A percentile compares a stretch with the other conserved stretches of the same genome.
Evolutionary conservation across 1,140 invertebrate species (phyloP).

Genomic region (Achroia grisella): DNA sequence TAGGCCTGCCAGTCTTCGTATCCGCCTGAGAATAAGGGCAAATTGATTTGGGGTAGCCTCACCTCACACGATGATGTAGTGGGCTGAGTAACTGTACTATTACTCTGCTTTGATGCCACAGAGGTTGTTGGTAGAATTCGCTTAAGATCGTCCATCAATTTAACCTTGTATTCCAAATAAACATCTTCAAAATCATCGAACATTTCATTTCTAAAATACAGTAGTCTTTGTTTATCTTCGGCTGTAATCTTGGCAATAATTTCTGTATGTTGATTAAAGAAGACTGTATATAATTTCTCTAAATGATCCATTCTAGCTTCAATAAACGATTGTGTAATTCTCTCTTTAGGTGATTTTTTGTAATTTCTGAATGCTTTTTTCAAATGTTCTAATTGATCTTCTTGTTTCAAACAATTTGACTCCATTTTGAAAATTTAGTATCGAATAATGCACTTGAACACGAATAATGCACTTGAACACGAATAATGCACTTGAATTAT

Average conservation of each 20-base stretch:
- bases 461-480: no score
- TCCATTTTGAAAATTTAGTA: no score
- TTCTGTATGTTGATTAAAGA: conserved; percentile 8
- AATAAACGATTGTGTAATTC: conserved; percentile 9
- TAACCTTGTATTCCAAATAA: conserved; percentile 13
- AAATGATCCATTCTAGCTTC: conserved; percentile 14
- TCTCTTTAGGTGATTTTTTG: conserved; percentile 13
- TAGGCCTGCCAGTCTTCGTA: conserved; percentile 32
- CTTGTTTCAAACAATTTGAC: no score
- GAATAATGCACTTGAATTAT: no score
- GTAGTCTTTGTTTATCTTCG: no score
- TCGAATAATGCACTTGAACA: no score
- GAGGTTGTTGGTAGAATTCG: background rate
- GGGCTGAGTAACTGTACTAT: background rate
- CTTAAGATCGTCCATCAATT: conserved; percentile 5
- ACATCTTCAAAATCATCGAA: conserved; percentile 14
- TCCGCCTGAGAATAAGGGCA: conserved; percentile 19
- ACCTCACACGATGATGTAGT: no score
- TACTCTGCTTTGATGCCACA: no score
- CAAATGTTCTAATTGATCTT: no score
- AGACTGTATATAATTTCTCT: conserved; percentile 13
- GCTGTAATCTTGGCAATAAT: no score
- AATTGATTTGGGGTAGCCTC: conserved; percentile 15
- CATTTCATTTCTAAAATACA: no score
- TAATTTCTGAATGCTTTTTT: no score